Conservation (phyloP, 1,140 invertebrate species). For the Drosophila parabipectinata region DNA sequence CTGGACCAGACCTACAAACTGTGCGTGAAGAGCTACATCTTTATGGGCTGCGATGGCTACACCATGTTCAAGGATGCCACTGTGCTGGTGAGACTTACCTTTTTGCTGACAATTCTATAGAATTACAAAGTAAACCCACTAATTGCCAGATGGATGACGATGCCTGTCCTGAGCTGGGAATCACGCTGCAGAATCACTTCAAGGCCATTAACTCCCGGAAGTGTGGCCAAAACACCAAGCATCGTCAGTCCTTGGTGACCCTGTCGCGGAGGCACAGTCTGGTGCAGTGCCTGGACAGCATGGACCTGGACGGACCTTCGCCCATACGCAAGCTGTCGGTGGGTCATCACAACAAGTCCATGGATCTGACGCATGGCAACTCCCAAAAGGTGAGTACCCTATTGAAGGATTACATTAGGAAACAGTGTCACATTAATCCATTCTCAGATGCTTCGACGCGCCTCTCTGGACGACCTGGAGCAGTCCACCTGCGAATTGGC, state of each 20-base stretch:
- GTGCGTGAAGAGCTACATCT: conserved; percentile 92
- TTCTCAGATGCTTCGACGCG: conserved; percentile 85
- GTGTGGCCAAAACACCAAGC: conserved; percentile 89
- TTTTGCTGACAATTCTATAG: not conserved
- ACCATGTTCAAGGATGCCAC: conserved; percentile 89
- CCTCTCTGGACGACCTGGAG: conserved; percentile 91
- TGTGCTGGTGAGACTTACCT: conserved; percentile 87
- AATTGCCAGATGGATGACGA: conserved; percentile 89
- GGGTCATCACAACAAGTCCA: conserved; percentile 73
- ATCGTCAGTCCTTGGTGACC: conserved; percentile 92
- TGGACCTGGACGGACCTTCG: conserved; percentile 88
- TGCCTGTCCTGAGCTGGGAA: conserved; percentile 91
- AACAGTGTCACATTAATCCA: not conserved
- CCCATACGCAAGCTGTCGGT: conserved; percentile 85
- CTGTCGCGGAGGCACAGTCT: conserved; percentile 90
- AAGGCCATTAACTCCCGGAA: conserved; percentile 92
- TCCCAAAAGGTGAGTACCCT: conserved; percentile 64
- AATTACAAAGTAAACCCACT: not conserved
- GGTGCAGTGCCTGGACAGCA: conserved; percentile 89
- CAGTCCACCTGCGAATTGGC: conserved; percentile 90
- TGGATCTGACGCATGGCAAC: conserved; percentile 69
- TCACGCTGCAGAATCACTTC: conserved; percentile 95
- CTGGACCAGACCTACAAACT: conserved; percentile 90
- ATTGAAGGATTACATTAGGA: no score
- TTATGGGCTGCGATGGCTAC: conserved; percentile 93